These are phyloP conservation scores for Thripadectes ignobilis DNA, from an alignment of 2,797 vertebrate species.

Conservation along the genomic window DNA sequence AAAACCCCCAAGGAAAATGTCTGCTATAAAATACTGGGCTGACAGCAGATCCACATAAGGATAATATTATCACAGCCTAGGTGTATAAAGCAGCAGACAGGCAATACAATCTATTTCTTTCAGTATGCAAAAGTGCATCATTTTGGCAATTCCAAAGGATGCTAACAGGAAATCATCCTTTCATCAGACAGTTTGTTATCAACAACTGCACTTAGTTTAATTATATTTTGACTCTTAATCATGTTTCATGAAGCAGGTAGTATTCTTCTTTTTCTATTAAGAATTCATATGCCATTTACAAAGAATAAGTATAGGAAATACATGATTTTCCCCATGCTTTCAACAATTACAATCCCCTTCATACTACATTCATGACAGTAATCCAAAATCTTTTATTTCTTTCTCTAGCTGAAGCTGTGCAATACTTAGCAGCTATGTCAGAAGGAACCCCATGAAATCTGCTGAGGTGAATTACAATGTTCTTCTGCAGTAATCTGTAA, in stretches of 20 bases:
- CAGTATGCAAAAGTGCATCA: not conserved
- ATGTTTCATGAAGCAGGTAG: not conserved
- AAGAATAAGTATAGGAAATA: not conserved
- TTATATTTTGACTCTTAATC: conserved; percentile 27
- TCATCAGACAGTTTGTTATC: not conserved
- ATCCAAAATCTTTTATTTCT: not conserved
- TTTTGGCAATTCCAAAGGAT: not conserved
- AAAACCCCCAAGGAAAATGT: not conserved
- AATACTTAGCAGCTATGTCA: not conserved
- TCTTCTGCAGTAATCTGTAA: not conserved
- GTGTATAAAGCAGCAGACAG: not conserved
- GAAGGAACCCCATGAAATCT: conserved; percentile 9
- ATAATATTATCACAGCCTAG: not conserved
- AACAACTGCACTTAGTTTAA: conserved; percentile 18
- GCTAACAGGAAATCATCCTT: conserved; percentile 13
- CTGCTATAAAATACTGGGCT: not conserved
- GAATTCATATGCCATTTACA: not conserved
- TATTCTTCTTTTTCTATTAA: not conserved
- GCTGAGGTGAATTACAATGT: not conserved
- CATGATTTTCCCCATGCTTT: not conserved
- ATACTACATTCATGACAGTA: not conserved
- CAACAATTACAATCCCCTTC: not conserved
- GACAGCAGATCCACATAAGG: not conserved
- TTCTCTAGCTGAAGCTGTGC: not conserved
- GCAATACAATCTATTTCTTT: not conserved